These are phyloP conservation scores for Synergus gifuensis DNA, from an alignment of 2,888 invertebrate genomes.

Conservation along the genomic window DNA sequence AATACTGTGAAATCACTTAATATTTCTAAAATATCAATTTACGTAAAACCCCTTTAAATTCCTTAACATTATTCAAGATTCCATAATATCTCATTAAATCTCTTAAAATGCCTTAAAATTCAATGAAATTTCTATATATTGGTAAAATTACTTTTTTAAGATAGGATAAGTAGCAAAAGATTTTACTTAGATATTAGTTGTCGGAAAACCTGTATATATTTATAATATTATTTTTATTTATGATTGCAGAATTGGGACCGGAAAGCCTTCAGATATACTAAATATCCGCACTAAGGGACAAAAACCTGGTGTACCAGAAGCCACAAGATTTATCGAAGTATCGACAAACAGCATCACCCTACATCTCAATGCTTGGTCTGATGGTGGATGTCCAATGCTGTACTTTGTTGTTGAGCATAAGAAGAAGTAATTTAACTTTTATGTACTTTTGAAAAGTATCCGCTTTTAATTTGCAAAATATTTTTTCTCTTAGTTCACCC, in stretches of 20 bases:
- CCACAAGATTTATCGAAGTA: slow-evolving; percentile 93
- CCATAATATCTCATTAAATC: too few species aligned
- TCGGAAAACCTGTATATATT: not conserved
- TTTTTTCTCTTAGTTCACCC: too few species aligned
- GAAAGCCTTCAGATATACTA: slow-evolving; percentile 92
- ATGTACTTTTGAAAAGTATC: not conserved
- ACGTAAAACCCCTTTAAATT: too few species aligned
- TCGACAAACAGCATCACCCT: slow-evolving; percentile 95
- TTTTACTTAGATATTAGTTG: too few species aligned
- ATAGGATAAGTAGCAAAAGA: too few species aligned
- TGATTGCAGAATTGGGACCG: slow-evolving; percentile 89
- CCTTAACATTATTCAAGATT: too few species aligned
- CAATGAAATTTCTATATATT: too few species aligned
- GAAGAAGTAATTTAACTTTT: slow-evolving; percentile 84
- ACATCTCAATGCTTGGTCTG: slow-evolving; percentile 95
- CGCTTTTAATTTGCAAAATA: not conserved
- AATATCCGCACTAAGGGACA: slow-evolving; percentile 95
- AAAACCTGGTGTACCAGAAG: slow-evolving; percentile 95
- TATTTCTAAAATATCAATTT: too few species aligned
- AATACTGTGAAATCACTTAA: too few species aligned
- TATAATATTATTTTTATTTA: slow-evolving; percentile 30
- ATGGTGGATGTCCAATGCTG: slow-evolving; percentile 96
- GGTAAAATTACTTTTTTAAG: too few species aligned
- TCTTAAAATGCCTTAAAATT: too few species aligned
- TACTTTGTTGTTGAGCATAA: slow-evolving; percentile 97